Evolutionary conservation across 37 sponge, comb jelly and placozoan genomes (phyloP), one percentile per base, ranked within the genome.

Genomic region (Axinella damicornis): DNA sequence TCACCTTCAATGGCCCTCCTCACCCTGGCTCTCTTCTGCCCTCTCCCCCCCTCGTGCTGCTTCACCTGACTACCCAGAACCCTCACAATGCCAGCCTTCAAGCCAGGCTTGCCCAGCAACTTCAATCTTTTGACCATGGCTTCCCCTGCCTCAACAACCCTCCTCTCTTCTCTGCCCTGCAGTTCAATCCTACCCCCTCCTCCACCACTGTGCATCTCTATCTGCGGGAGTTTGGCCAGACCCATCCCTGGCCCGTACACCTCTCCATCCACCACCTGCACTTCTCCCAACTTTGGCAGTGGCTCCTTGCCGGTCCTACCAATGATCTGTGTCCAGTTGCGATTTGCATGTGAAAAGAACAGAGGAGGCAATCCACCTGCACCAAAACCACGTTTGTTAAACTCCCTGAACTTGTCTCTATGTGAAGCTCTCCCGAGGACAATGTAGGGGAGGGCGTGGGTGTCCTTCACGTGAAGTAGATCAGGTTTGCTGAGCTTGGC

Each of bases 351-450:
- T 16, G 89, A 85, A 59, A 76, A 92, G 32, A 36, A 19, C 16
- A 66, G 62, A 15, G 93, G 93, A 38, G 85, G 78, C 0, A 92
- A 57, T 0, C 93, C 93, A 17, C 86, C 93, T 0, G 93, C 93
- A 21, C 93, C 93, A 77, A 92, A 92, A 53, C 92, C 92, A 0
- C 37, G 57, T 6, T 37, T 4, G 71, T 92, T 77, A 65, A 52
- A 89, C 53, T 81, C 76, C 6, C 33, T 40, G 13, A 52, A 46
- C 46, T 46, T 46, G 6, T 46, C 9, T 46, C 62, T 61, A 2
- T 25, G 4, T 11, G 4, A 14, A 12, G 46, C 9, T 35, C 25
- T 31, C 37, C 11, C 13, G 2, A 13, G 0, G 78, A 55, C 9
- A 35, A 71, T 33, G 71, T 69, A 70, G n/a, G 61, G 35, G n/a